Conservation (phyloP, 2,797 vertebrate species). For the Notamacropus eugenii region DNA sequence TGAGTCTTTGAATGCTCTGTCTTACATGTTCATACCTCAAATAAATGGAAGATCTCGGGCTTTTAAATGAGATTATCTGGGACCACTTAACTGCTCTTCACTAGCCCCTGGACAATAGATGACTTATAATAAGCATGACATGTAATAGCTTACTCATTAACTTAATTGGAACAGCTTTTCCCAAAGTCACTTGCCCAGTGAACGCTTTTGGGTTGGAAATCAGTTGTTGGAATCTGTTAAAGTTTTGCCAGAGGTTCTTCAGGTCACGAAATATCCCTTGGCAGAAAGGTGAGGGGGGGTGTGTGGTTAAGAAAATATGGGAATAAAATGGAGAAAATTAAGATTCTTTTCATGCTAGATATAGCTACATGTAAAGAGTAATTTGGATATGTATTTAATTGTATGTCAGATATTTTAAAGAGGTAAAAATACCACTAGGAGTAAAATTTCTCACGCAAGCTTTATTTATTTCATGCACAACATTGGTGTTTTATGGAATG, state of each 20-base stretch:
- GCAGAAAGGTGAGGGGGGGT: not conserved
- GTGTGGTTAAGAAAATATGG: not conserved
- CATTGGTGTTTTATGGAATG: not conserved
- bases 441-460: not conserved
- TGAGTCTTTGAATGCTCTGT: constrained; percentile 50
- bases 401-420: not conserved
- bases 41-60: constrained; percentile 21
- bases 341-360: not conserved
- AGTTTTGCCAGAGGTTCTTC: not conserved
- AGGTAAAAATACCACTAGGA: not conserved
- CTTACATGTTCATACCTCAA: constrained; percentile 34
- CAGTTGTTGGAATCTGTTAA: not conserved
- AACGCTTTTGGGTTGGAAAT: not conserved
- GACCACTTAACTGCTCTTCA: not conserved
- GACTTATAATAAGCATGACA: not conserved
- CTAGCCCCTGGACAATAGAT: not conserved
- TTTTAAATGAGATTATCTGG: constrained; percentile 19
- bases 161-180: not conserved
- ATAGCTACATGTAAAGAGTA: not conserved
- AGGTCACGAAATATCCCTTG: not conserved
- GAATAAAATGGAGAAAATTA: not conserved
- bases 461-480: not conserved
- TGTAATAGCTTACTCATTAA: not conserved
- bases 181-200: not conserved
- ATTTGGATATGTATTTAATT: not conserved